Evolutionary conservation across 2,888 invertebrate species (phyloP).

Genomic region (Agriopis aurantiaria): DNA sequence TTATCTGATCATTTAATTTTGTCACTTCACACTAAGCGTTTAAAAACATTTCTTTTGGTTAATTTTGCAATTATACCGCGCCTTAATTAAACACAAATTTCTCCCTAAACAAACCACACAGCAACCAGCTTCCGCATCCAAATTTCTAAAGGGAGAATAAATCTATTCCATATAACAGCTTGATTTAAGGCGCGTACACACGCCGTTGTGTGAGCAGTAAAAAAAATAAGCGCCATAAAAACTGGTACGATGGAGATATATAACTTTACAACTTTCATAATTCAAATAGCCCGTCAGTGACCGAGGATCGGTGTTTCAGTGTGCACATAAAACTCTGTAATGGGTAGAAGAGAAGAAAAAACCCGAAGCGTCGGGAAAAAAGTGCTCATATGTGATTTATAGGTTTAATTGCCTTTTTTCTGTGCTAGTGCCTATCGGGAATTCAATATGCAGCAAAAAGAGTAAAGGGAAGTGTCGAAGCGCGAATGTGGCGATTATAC

Average conservation of each 20-base stretch:
- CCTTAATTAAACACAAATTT: constrained; percentile 7
- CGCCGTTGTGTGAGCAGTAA: constrained; percentile 65
- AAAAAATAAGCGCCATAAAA: constrained; percentile 77
- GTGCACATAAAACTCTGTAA: constrained; percentile 70
- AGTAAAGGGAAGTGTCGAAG: constrained; percentile 61
- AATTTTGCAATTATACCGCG: no score
- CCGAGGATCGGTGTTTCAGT: constrained; percentile 62
- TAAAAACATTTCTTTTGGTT: no score
- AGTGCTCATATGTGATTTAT: constrained; percentile 77
- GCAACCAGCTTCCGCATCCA: constrained; percentile 46
- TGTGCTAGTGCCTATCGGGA: constrained; percentile 63
- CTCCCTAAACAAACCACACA: constrained; percentile 20
- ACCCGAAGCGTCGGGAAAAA: constrained; percentile 50
- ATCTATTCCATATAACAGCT: constrained; percentile 66
- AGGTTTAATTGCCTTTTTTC: constrained; percentile 79
- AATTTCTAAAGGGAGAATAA: constrained; percentile 63
- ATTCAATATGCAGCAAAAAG: constrained; percentile 81
- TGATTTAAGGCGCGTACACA: constrained; percentile 76
- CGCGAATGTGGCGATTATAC: constrained; percentile 53
- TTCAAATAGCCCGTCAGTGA: constrained; percentile 77
- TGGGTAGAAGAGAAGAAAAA: constrained; percentile 64
- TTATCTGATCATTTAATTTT: no score
- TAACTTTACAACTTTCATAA: constrained; percentile 80
- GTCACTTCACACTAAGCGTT: no score
- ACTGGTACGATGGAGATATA: constrained; percentile 74